phyloP scores from a whole-genome alignment of 2,113 vertebrate genomes.

The Gadus macrocephalus region DNA sequence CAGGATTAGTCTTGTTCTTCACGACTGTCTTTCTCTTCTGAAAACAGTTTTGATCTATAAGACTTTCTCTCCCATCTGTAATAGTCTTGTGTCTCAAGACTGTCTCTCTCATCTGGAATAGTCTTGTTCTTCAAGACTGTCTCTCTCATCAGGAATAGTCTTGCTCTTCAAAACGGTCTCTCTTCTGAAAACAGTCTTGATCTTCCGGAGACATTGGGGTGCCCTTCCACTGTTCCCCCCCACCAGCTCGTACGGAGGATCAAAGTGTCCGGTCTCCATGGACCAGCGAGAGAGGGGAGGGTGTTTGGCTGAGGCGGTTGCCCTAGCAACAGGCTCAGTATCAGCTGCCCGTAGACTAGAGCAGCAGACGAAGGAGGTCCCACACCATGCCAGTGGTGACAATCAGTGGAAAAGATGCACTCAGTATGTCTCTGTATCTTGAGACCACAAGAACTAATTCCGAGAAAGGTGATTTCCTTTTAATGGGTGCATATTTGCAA shows the following conservation, averaged over 20 bases:
- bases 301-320: constrained; percentile 62
- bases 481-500: neutral
- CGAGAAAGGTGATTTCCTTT: no score
- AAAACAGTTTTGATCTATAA: constrained; percentile 39
- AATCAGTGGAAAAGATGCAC: constrained; percentile 21
- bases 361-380: constrained; percentile 36
- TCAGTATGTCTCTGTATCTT: constrained; percentile 1
- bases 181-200: constrained; percentile 3
- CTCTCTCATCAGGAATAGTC: neutral
- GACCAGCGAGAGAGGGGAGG: constrained; percentile 47
- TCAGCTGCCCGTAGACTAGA: constrained; percentile 42
- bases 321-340: constrained; percentile 65
- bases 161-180: constrained; percentile 10
- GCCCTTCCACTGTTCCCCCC: constrained; percentile 39
- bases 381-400: constrained; percentile 19
- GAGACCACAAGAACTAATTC: neutral
- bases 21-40: constrained; percentile 30
- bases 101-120: no score
- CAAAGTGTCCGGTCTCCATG: constrained; percentile 67
- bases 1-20: constrained; percentile 39
- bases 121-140: constrained; percentile 17
- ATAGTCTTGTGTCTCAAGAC: constrained; percentile 40
- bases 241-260: constrained; percentile 61
- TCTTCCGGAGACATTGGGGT: constrained; percentile 51
- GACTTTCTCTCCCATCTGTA: constrained; percentile 4